A percentile compares a stretch with the other conserved stretches of the same genome.
These are phyloP conservation scores for Tinamus major DNA, from an alignment of 2,797 vertebrate genomes.

Conservation along the genomic window DNA sequence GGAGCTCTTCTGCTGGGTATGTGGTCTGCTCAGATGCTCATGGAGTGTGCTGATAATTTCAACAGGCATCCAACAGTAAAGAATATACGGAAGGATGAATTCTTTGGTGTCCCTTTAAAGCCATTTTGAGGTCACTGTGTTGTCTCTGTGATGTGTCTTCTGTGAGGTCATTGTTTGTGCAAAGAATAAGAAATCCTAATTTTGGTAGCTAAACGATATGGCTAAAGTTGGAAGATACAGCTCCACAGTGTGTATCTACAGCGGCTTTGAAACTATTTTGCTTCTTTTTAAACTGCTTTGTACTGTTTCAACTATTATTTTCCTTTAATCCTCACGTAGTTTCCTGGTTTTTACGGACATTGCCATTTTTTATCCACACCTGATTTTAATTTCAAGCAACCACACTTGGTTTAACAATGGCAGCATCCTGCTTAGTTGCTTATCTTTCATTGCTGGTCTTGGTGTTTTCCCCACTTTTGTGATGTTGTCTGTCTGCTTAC, in stretches of 20 bases:
- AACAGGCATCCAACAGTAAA: not conserved
- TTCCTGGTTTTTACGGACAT: not conserved
- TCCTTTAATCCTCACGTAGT: not conserved
- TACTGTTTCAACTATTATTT: not conserved
- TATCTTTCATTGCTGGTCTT: not conserved
- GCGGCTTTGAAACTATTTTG: not conserved
- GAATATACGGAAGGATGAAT: not conserved
- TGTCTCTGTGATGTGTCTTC: not conserved
- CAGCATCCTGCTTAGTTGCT: not conserved
- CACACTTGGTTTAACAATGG: not conserved
- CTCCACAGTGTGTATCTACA: not conserved
- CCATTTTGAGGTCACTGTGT: not conserved
- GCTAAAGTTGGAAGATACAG: not conserved
- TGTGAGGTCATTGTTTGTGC: not conserved
- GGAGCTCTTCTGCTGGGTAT: not conserved
- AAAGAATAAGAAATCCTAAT: not conserved
- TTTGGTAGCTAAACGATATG: not conserved
- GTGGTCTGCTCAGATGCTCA: fast-evolving
- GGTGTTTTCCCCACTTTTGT: not conserved
- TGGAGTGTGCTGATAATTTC: not conserved
- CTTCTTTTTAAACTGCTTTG: not conserved
- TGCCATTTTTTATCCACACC: fast-evolving
- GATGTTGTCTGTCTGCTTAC: not conserved
- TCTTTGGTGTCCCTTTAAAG: not conserved
- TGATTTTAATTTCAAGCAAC: not conserved